Evolutionary conservation across 2,797 vertebrate genomes (phyloP).

Genomic region (Lacerta bilineata): DNA sequence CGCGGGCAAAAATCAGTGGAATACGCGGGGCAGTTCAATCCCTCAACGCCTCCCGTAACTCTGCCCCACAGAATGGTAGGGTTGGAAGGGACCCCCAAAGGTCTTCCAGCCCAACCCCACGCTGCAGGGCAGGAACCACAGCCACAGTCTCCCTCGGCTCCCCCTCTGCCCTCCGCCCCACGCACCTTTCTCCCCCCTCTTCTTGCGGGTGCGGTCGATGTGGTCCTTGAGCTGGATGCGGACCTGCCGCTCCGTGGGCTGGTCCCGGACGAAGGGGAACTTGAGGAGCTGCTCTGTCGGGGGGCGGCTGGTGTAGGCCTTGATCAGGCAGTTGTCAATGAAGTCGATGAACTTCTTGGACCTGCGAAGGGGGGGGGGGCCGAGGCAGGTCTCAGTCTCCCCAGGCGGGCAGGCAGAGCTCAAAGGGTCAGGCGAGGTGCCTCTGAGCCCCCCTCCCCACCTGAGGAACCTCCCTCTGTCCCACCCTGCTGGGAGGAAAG

Average conservation of each 20-base stretch:
- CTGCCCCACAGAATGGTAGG: too few species aligned
- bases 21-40: accelerated
- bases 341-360: constrained; percentile 97
- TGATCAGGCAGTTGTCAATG: constrained; percentile 94
- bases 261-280: constrained; percentile 93
- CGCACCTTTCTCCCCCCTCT: constrained; percentile 91
- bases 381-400: neutral
- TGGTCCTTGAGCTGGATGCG: constrained; percentile 97
- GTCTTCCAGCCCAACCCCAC: too few species aligned
- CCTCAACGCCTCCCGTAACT: too few species aligned
- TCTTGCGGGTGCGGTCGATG: constrained; percentile 93
- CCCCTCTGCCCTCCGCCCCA: accelerated
- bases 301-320: constrained; percentile 91
- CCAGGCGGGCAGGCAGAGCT: neutral
- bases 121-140: too few species aligned
- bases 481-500: neutral
- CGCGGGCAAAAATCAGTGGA: accelerated
- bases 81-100: too few species aligned
- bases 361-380: constrained; percentile 76
- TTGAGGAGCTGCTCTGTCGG: constrained; percentile 94
- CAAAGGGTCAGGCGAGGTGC: neutral
- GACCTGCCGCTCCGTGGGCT: constrained; percentile 94
- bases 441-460: too few species aligned
- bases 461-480: neutral
- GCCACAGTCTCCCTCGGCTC: accelerated